phyloP scores from a whole-genome alignment of 1,140 invertebrate species.

The Drosophila rufa region DNA sequence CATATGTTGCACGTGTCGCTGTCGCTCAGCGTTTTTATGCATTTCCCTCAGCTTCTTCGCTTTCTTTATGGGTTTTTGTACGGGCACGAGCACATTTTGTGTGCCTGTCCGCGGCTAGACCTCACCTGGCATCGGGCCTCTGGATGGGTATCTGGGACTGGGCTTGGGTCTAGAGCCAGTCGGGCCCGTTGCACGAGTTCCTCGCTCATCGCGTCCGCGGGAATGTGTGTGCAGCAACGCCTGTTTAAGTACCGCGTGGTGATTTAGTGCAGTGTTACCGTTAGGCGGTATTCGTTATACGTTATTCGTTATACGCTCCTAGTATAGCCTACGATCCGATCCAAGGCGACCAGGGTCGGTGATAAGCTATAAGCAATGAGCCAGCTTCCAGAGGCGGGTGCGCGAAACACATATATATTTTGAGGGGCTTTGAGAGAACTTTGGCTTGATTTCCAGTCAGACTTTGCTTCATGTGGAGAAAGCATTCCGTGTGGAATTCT shows the following conservation, averaged over 20 bases:
- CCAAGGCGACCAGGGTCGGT: conserved; percentile 32
- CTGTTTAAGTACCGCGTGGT: conserved; percentile 80
- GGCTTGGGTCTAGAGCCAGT: conserved; percentile 18
- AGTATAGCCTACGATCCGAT: conserved; percentile 7
- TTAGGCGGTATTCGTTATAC: conserved; percentile 56
- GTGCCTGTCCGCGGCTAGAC: conserved; percentile 42
- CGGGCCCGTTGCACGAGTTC: conserved; percentile 73
- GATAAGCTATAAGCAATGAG: conserved; percentile 62
- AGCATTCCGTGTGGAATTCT: too few species aligned
- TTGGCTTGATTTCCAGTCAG: too few species aligned
- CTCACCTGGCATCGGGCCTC: conserved; percentile 21
- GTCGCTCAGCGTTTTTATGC: conserved; percentile 61
- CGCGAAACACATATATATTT: too few species aligned
- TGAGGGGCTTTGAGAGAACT: not conserved
- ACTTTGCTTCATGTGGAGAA: too few species aligned
- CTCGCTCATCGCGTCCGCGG: not conserved
- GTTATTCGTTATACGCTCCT: conserved; percentile 31
- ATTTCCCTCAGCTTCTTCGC: conserved; percentile 44
- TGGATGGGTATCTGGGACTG: conserved; percentile 1
- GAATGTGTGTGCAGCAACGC: conserved; percentile 56
- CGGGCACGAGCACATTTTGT: conserved; percentile 53
- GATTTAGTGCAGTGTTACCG: conserved; percentile 78
- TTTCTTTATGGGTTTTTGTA: conserved; percentile 52
- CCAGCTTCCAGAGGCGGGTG: conserved; percentile 13
- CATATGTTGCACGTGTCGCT: conserved; percentile 67